Conservation (phyloP, 2,797 vertebrate species). For the Trachops cirrhosus region DNA sequence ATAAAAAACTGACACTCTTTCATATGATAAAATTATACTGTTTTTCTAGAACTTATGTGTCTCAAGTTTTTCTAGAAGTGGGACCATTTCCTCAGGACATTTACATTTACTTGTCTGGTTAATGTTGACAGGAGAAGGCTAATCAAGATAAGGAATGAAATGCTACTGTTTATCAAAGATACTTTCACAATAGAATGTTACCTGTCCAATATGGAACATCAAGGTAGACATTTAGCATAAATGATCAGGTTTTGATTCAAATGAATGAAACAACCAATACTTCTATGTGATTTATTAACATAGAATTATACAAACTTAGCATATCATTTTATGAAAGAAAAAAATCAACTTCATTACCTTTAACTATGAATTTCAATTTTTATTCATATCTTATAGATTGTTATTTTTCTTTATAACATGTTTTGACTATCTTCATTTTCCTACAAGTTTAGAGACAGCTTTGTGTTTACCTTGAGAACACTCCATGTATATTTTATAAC, state of each 20-base stretch:
- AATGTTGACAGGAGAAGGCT: neutral
- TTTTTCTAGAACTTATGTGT: neutral
- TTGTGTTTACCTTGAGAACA: neutral
- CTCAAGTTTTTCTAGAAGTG: neutral
- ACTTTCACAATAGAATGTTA: neutral
- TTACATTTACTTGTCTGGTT: neutral
- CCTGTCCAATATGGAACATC: neutral
- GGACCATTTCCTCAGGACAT: neutral
- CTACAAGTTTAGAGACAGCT: neutral
- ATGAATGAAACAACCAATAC: neutral
- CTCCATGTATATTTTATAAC: constrained; percentile 10
- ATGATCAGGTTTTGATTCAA: neutral
- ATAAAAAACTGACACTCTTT: neutral
- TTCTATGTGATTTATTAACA: neutral
- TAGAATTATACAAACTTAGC: neutral
- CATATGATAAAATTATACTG: neutral
- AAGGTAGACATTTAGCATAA: neutral
- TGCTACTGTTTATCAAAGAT: neutral
- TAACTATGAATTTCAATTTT: neutral
- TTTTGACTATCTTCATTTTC: constrained; percentile 29
- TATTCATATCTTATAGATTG: neutral
- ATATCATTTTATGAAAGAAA: constrained; percentile 48
- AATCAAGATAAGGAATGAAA: constrained; percentile 26
- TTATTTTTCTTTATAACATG: neutral
- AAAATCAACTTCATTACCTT: neutral